Base-by-base conservation (phyloP, 53 echinoderm and acorn worm species). In the Apostichopus leukothele region DNA sequence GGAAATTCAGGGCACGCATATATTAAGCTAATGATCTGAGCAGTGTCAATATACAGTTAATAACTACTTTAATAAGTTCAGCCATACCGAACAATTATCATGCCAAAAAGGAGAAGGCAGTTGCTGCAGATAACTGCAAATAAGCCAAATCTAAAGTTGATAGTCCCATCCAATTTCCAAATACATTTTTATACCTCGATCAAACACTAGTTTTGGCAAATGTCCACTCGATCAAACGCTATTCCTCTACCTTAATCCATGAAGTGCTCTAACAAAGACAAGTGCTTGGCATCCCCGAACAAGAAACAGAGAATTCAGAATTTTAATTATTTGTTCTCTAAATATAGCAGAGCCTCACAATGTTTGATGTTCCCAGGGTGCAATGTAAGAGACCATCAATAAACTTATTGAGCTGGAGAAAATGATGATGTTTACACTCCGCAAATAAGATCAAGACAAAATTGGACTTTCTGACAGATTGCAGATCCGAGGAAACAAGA, bases 321-420 rank as follows among this genome's bases (percentile, higher is more conserved):
- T 13, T 63, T 63, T 63, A 63, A 63, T 63, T 63, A 63, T 63
- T 63, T 63, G 63, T 63, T 16, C 63, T 63, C 63, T 63, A 63
- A 63, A 13, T 63, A 63, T 63, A 63, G 63, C 12, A 63, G 63
- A 63, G 9, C 63, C 63, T 63, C 12, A 39, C 39, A 63, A 16
- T 63, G 63, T 63, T 63, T 63, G 63, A 63, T 63, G 63, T 63
- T 63, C 63, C 63, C 63, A 63, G 63, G 63, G 63, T 63, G 63
- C 63, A 11, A 11, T 63, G 63, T 39, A 39, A 39, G 75, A 18
- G 10, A 75, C 22, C 19, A 20, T 18, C 19, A 75, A 39, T 39
- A 75, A 75, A 75, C 23, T 75, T 9, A 75, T 39, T 19, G 21
- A 75, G 19, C 75, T 19, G 21, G 19, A 75, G 75, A 75, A 75